Conservation (phyloP, 2,888 invertebrate genomes). For the Tetrapedia diversipes region DNA sequence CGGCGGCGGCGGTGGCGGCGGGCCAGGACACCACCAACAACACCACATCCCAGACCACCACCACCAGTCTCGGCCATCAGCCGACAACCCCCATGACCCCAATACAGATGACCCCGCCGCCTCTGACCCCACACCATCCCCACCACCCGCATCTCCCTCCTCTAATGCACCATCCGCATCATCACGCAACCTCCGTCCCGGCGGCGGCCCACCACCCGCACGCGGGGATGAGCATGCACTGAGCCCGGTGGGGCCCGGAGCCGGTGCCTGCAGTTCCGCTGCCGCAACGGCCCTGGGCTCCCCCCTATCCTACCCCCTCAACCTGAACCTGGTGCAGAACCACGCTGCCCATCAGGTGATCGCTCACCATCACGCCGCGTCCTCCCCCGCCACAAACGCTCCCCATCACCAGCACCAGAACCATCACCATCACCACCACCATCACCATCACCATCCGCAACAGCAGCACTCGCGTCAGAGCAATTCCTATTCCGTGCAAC, state of each 20-base stretch:
- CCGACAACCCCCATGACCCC: conserved; percentile 84
- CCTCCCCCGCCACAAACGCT: conserved; percentile 67
- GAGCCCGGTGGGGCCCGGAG: conserved; percentile 90
- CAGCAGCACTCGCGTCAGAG: conserved; percentile 75
- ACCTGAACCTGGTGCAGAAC: conserved; percentile 80
- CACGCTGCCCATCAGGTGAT: conserved; percentile 67
- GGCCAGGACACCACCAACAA: conserved; percentile 80
- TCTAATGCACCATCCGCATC: conserved; percentile 85
- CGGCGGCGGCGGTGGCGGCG: conserved; percentile 80
- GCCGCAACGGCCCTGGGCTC: conserved; percentile 82
- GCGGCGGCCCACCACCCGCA: conserved; percentile 82
- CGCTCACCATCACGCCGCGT: conserved; percentile 61
- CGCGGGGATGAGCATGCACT: conserved; percentile 87
- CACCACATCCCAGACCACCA: conserved; percentile 76
- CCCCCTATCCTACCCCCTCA: conserved; percentile 82
- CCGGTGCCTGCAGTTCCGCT: conserved; percentile 80
- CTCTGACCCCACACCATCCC: conserved; percentile 85
- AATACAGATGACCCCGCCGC: conserved; percentile 83
- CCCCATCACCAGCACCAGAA: conserved; percentile 68
- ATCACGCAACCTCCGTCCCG: conserved; percentile 81
- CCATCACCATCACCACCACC: conserved; percentile 72
- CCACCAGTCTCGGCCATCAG: conserved; percentile 80
- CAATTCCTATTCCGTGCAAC: conserved; percentile 77
- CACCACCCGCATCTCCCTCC: conserved; percentile 86
- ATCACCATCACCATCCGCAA: conserved; percentile 74